Evolutionary conservation across 2,113 vertebrate species (phyloP), one percentile per base, ranked within the genome.

Genomic region (Gasterosteus nipponicus): DNA sequence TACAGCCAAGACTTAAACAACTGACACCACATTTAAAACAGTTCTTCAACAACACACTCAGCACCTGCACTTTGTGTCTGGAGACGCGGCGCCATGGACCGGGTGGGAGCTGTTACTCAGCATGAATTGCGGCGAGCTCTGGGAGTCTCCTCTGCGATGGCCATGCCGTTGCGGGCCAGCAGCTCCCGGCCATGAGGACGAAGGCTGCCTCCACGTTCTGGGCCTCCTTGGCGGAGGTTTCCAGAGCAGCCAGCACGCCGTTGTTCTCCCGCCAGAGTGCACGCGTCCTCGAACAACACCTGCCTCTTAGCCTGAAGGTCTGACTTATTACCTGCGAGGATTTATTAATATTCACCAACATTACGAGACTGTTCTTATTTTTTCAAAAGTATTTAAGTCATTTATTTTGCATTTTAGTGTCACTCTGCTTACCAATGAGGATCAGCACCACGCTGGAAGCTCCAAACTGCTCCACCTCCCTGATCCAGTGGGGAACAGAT

Each of bases 241-340:
- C 98, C 86, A 99, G 62, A 2, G 96, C 97, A 0, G 97, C 97
- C 6, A 98, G 87, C 60, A 96, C 92, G 14, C 93, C 86, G 0
- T 95, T 81, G 70, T 96, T 95, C 90, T 98, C 96, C 96, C 0
- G 97, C 97, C 83, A 98, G 84, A 0, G 94, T 94, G 86, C 97
- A 98, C 12, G 96, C 97, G 0, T 99, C 98, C 80, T 97, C 95
- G 22, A 98, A 99, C 31, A 96, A 82, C 38, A 99, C 97, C 2
- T 96, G 94, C 26, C 98, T 94, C 70, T 96, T 89, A 7, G 93
- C 54, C 15, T 94, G 84, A 0, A 96, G 91, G 75, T 99, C 97
- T 0, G 95, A 94, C 77, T 99, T 99, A 87, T 98, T 99, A 74
- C 98, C 98, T 99, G 84, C 8, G 73, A 46, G 0, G 35, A 31